Percentiles rank a stretch among this genome's conserved stretches.
Evolutionary conservation across 1,140 invertebrate genomes (phyloP).

Genomic region (Apolygus lucorum): DNA sequence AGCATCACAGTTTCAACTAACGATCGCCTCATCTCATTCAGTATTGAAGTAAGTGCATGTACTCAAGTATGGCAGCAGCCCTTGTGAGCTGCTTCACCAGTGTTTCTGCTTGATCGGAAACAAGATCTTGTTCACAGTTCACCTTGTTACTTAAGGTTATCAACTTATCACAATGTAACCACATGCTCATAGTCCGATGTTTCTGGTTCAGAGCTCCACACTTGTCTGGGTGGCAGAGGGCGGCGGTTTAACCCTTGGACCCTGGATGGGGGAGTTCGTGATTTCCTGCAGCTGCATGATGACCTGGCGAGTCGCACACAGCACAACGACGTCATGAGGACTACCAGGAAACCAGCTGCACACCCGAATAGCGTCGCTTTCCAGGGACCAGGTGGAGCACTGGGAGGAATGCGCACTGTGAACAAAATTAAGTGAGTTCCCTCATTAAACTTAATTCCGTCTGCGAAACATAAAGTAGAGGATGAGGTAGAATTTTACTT

Average conservation of each 20-base stretch:
- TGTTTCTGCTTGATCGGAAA: too few species aligned
- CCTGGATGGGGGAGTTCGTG: neutral
- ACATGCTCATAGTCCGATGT: conserved; percentile 5
- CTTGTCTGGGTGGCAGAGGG: neutral
- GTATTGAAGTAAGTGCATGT: too few species aligned
- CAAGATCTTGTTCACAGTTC: too few species aligned
- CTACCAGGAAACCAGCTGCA: neutral
- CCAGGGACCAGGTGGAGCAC: neutral
- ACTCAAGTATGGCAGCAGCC: too few species aligned
- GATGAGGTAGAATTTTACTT: too few species aligned
- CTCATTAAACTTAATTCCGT: too few species aligned
- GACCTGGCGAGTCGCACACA: neutral
- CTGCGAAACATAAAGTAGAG: too few species aligned
- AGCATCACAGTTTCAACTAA: too few species aligned
- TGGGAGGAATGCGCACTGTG: neutral
- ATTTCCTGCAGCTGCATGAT: neutral
- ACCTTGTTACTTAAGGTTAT: too few species aligned
- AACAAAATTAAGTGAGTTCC: too few species aligned
- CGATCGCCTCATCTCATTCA: too few species aligned
- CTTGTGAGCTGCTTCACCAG: too few species aligned
- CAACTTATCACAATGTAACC: conserved; percentile 3
- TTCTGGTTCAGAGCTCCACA: conserved; percentile 1
- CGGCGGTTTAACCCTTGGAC: neutral
- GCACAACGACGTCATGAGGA: neutral
- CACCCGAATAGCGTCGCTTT: neutral